Percentiles rank a stretch among this genome's conserved stretches.
These are phyloP conservation scores for Lepidotrigona ventralis DNA, from an alignment of 1,140 invertebrate species.

Conservation along the genomic window DNA sequence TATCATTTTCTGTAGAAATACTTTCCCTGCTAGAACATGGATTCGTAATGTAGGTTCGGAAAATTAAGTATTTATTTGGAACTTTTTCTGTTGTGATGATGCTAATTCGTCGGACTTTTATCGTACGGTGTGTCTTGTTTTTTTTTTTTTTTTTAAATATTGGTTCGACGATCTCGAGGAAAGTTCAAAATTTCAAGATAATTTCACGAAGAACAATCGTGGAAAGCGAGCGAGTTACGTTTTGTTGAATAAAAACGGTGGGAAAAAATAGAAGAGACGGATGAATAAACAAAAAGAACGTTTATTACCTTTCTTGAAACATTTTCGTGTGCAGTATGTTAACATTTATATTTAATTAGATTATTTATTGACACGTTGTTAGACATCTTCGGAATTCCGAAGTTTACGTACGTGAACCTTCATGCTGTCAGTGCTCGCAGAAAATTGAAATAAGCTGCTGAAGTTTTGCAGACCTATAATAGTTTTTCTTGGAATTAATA, in stretches of 20 bases:
- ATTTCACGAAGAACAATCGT: neutral
- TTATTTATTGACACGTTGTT: neutral
- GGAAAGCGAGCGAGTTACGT: neutral
- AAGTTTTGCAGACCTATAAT: constrained; percentile 69
- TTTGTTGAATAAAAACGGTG: neutral
- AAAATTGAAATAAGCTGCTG: constrained; percentile 71
- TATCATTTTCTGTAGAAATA: neutral
- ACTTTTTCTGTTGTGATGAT: neutral
- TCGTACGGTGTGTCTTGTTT: no score
- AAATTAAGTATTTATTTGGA: neutral
- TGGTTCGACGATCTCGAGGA: neutral
- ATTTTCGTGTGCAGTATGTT: neutral
- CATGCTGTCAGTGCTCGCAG: constrained; percentile 59
- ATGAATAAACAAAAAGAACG: neutral
- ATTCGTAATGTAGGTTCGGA: neutral
- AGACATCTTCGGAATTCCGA: neutral
- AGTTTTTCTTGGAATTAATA: neutral
- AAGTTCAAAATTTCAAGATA: neutral
- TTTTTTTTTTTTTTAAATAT: neutral
- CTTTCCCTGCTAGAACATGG: neutral
- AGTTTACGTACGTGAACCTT: neutral
- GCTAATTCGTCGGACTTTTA: neutral
- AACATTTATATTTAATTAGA: neutral
- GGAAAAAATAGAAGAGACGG: neutral
- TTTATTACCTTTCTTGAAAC: neutral